Evolutionary conservation across 1,140 invertebrate genomes (phyloP).

Genomic region (Leptopilina clavipes): DNA sequence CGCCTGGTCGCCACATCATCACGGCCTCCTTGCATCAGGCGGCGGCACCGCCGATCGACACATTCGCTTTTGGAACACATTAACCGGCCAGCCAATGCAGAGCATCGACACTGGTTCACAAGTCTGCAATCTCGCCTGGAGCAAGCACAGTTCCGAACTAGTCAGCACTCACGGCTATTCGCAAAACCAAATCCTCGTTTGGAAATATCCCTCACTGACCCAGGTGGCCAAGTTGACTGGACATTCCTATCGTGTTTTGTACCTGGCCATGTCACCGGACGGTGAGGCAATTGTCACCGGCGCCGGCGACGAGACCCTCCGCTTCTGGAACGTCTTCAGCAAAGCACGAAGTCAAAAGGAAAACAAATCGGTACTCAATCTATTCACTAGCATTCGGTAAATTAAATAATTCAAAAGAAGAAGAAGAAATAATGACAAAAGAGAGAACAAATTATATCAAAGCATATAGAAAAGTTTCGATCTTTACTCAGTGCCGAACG

Average conservation of each 20-base stretch:
- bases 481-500: not conserved
- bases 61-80: constrained; percentile 99
- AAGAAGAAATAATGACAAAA: not conserved
- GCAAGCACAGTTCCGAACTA: constrained; percentile 97
- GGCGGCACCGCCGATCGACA: constrained; percentile 99
- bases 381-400: constrained; percentile 93
- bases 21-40: constrained; percentile 96
- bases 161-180: constrained; percentile 99
- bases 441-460: constrained; percentile 23
- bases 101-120: constrained; percentile 99
- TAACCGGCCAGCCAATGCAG: constrained; percentile 99
- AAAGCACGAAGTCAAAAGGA: constrained; percentile 97
- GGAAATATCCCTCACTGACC: constrained; percentile 98
- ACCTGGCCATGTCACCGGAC: constrained; percentile 98
- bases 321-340: constrained; percentile 99
- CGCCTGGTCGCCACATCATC: constrained; percentile 99
- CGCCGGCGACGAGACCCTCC: constrained; percentile 97
- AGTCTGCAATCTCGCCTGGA: constrained; percentile 99
- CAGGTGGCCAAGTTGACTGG: constrained; percentile 99
- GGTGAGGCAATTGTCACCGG: constrained; percentile 99
- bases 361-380: constrained; percentile 96
- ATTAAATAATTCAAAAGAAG: constrained; percentile 41
- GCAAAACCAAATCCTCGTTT: constrained; percentile 99
- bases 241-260: constrained; percentile 97
- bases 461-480: not conserved